Base-by-base conservation (phyloP, 2,888 invertebrate species). In the Apocheima hispidaria region DNA sequence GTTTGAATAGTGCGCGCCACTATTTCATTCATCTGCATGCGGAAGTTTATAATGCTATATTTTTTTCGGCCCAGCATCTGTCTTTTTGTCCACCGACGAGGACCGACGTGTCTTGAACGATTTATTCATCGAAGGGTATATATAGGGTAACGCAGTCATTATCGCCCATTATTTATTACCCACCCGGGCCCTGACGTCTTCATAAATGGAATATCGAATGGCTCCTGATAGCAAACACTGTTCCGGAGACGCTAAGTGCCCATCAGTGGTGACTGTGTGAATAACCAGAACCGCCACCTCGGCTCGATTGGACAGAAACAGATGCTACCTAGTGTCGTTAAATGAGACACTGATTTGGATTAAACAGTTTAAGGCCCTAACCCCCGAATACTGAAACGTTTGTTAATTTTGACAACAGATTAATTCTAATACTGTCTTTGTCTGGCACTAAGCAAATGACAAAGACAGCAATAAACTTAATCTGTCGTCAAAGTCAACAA, bases 201-300 rank as follows among this genome's bases (percentile, higher is more conserved):
- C 61, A 65, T 59, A 65, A 65, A 65, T 68, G 63, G 68, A 68
- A 68, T 68, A 68, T 63, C 65, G 59, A 44, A 65, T 68, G 56
- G 43, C 67, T 59, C 35, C 28, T 50, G 56, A 61, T 30, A 56
- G 59, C 67, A 62, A 64, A 64, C 67, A 67, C 35, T 28, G 57
- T 58, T 66, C 58, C 52, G 60, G 40, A 52, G 60, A 23, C 57
- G 54, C 30, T 63, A 65, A 67, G 67, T 67, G 65, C 54, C 55
- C 60, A 56, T 61, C 59, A 54, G 60, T 48, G 51, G 60, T 60
- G 57, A 44, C 55, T 55, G 51, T 46, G 43, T 61, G 23, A 26
- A 28, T 28, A 43, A 35, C 36, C 38, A 50, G 51, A 38, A 14
- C 7, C 4, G 4, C 26, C 26, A 14, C 3, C n/a, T 7, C 14